Evolutionary conservation across 2,888 invertebrate genomes (phyloP).

Genomic region (Sussaba pulchella): DNA sequence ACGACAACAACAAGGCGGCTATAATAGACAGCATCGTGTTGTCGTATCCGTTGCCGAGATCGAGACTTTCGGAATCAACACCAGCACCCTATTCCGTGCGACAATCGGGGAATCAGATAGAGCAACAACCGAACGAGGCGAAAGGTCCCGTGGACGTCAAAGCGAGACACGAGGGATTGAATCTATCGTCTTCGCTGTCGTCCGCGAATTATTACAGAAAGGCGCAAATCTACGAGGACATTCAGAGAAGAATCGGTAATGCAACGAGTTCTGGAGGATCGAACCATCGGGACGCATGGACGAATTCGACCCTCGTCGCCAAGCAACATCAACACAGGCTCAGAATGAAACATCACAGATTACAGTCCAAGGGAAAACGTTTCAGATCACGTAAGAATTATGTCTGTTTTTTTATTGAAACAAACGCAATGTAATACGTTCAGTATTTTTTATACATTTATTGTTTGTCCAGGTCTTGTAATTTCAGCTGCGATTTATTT

Average conservation of each 20-base stretch:
- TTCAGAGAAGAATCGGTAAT: conserved; percentile 77
- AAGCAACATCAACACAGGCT: conserved; percentile 77
- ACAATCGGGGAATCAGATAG: conserved; percentile 52
- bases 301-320: conserved; percentile 64
- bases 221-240: conserved; percentile 78
- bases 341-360: conserved; percentile 80
- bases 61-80: conserved; percentile 65
- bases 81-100: conserved; percentile 14
- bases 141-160: conserved; percentile 42
- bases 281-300: conserved; percentile 69
- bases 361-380: conserved; percentile 79
- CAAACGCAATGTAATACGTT: neutral
- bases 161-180: conserved; percentile 41
- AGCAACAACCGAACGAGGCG: conserved; percentile 36
- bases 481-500: too few species aligned
- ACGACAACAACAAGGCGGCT: conserved; percentile 78
- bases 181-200: conserved; percentile 25
- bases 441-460: neutral
- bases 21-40: conserved; percentile 80
- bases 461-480: too few species aligned
- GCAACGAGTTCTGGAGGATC: conserved; percentile 65
- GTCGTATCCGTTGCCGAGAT: conserved; percentile 77
- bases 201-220: conserved; percentile 66
- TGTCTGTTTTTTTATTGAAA: conserved; percentile 9
- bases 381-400: conserved; percentile 78